Conservation (phyloP, 2,113 vertebrate genomes). For the Paradoxurus hermaphroditus region DNA sequence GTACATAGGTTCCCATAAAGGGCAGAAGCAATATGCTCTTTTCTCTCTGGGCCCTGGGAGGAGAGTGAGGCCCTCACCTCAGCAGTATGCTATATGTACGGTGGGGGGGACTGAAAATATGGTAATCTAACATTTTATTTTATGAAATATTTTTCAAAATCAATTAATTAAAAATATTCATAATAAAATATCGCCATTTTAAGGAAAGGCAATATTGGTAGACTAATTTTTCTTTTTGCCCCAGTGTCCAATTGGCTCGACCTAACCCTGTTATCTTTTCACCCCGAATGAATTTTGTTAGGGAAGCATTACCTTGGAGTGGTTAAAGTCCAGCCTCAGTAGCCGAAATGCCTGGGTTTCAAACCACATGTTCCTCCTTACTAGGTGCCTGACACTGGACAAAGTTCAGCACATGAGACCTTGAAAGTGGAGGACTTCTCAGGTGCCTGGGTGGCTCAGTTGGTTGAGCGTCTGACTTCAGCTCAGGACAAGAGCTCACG, state of each 20-base stretch:
- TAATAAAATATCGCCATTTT: background rate
- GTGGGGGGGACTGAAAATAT: background rate
- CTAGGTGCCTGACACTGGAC: background rate
- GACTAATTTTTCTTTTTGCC: background rate
- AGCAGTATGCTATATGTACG: background rate
- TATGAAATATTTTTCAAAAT: background rate
- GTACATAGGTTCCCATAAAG: accelerated
- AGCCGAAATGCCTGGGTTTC: background rate
- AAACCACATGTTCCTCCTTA: background rate
- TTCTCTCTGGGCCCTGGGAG: background rate
- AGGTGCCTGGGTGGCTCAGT: too few relatives aligned
- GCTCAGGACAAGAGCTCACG: too few relatives aligned
- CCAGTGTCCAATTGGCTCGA: accelerated
- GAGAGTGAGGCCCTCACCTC: background rate
- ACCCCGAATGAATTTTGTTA: background rate
- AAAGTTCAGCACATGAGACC: background rate
- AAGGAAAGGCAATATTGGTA: background rate
- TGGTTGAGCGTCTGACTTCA: too few relatives aligned
- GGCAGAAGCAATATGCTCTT: background rate
- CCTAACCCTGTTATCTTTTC: background rate
- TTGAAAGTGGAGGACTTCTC: background rate
- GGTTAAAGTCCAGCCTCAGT: background rate
- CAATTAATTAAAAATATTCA: background rate
- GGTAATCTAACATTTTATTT: background rate
- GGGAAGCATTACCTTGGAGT: background rate